These are phyloP conservation scores for Thalassoma bifasciatum DNA, from an alignment of 2,113 vertebrate genomes.

Conservation along the genomic window DNA sequence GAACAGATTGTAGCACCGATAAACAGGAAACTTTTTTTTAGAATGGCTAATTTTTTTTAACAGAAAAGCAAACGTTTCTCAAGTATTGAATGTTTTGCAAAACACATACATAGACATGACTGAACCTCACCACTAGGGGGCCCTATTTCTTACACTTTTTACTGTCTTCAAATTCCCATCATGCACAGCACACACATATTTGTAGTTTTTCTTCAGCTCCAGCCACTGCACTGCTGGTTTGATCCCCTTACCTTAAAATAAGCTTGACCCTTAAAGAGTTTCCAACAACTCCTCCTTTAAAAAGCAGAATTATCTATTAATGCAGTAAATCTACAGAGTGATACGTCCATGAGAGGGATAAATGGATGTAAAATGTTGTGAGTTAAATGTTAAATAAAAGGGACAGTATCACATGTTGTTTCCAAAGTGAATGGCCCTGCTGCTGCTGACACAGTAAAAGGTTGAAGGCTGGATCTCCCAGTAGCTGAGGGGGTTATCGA, in stretches of 20 bases:
- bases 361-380: background rate
- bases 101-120: background rate
- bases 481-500: conserved; percentile 2
- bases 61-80: background rate
- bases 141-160: background rate
- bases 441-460: conserved; percentile 9
- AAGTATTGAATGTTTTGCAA: background rate
- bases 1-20: background rate
- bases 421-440: background rate
- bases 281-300: no score
- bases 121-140: background rate
- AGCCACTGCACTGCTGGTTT: background rate
- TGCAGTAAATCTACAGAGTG: background rate
- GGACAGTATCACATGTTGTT: background rate
- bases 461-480: conserved; percentile 4
- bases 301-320: no score
- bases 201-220: background rate
- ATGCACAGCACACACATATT: background rate
- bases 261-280: no score
- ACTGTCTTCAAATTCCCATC: background rate
- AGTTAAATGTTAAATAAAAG: background rate
- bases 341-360: background rate
- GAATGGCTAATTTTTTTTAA: no score
- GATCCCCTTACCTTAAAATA: no score
- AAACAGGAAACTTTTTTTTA: no score